A percentile compares a stretch with the other conserved stretches of the same genome.
phyloP scores from a whole-genome alignment of 2,797 vertebrate species.

The Holocentrus rufus region DNA sequence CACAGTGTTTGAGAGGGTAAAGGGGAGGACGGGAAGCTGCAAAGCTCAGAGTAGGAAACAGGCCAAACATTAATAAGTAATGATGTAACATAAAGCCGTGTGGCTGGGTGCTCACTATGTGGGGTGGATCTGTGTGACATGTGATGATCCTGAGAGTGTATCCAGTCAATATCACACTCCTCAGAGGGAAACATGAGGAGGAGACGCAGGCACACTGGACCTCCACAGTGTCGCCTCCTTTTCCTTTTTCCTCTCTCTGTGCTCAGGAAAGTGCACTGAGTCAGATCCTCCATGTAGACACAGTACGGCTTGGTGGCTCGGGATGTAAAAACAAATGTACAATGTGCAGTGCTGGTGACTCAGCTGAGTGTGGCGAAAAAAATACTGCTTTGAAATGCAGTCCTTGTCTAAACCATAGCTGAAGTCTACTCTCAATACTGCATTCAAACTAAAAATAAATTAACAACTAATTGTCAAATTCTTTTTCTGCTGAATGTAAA shows the following conservation, averaged over 20 bases:
- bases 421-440: neutral
- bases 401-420: slow-evolving; percentile 3
- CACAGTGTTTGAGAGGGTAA: neutral
- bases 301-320: slow-evolving; percentile 24
- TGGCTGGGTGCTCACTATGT: slow-evolving; percentile 11
- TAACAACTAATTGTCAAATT: neutral
- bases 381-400: slow-evolving; percentile 39
- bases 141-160: slow-evolving; percentile 12
- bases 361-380: slow-evolving; percentile 32
- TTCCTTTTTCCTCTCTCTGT: slow-evolving; percentile 49
- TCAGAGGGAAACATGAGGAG: slow-evolving; percentile 30
- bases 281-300: slow-evolving; percentile 58
- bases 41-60: slow-evolving; percentile 17
- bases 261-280: slow-evolving; percentile 65
- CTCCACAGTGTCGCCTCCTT: neutral
- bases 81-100: slow-evolving; percentile 37
- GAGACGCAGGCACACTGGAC: slow-evolving; percentile 1
- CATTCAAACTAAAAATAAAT: neutral
- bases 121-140: slow-evolving; percentile 36
- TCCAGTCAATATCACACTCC: slow-evolving; percentile 16
- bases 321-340: slow-evolving; percentile 44
- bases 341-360: slow-evolving; percentile 40
- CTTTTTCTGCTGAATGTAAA: too few relatives aligned
- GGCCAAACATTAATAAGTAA: slow-evolving; percentile 62
- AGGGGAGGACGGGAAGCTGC: slow-evolving; percentile 35